Evolutionary conservation across 2,888 invertebrate species (phyloP).

Genomic region (Stenotaenia linearis): DNA sequence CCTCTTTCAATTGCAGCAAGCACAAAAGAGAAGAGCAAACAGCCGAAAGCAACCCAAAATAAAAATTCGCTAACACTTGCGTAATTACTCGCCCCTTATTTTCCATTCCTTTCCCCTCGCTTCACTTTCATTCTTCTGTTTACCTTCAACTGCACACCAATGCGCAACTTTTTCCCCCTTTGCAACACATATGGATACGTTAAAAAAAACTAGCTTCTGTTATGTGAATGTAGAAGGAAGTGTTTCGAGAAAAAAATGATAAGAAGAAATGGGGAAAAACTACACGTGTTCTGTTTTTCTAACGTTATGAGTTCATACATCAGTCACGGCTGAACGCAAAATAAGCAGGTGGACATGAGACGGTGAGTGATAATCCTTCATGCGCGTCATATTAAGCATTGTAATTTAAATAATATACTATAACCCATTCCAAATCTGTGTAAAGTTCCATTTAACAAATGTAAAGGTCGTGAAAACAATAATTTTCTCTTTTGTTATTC

Average conservation of each 20-base stretch:
- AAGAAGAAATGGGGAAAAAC: neutral
- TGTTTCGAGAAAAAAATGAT: neutral
- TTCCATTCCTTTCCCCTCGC: neutral
- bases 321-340: neutral
- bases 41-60: slow-evolving; percentile 4
- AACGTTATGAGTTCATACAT: neutral
- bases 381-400: neutral
- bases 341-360: neutral
- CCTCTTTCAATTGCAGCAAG: slow-evolving; percentile 27
- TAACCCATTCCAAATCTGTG: neutral
- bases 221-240: neutral
- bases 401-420: neutral
- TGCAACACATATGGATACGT: neutral
- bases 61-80: slow-evolving; percentile 14
- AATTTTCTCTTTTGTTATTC: neutral
- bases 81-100: neutral
- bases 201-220: neutral
- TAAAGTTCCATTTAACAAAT: neutral
- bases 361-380: slow-evolving; percentile 14
- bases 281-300: neutral
- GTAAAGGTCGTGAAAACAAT: neutral
- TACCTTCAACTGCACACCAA: neutral
- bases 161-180: neutral
- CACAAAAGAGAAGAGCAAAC: slow-evolving; percentile 19
- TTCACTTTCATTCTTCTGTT: neutral